Evolutionary conservation across 2,888 invertebrate genomes (phyloP).

Genomic region (Vesta saturnalis): DNA sequence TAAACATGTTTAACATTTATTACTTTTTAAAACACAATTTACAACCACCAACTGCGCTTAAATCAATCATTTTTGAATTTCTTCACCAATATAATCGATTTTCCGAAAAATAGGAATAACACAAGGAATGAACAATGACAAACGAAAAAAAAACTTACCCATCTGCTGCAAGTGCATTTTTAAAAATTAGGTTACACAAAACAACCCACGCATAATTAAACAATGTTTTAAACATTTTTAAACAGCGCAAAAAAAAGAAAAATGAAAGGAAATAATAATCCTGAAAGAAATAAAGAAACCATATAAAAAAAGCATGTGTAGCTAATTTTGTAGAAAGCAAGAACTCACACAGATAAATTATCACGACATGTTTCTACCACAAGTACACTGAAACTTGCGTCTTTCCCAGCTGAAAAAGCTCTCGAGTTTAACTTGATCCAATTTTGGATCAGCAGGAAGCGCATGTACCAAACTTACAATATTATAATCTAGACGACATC

Average conservation of each 20-base stretch:
- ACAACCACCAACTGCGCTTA: neutral
- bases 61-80: no score
- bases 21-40: neutral
- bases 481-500: neutral
- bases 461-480: slow-evolving; percentile 42
- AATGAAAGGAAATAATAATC: neutral
- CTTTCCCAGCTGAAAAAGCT: slow-evolving; percentile 28
- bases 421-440: slow-evolving; percentile 36
- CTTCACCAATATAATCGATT: no score
- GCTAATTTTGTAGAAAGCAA: slow-evolving; percentile 20
- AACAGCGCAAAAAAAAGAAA: slow-evolving; percentile 5
- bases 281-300: neutral
- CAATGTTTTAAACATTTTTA: slow-evolving; percentile 51
- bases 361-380: slow-evolving; percentile 23
- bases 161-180: slow-evolving; percentile 40
- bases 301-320: slow-evolving; percentile 1
- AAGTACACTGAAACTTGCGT: slow-evolving; percentile 33
- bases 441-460: slow-evolving; percentile 46
- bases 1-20: no score
- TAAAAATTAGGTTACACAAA: slow-evolving; percentile 48
- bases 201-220: slow-evolving; percentile 50
- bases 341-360: slow-evolving; percentile 18
- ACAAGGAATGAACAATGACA: neutral
- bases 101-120: neutral
- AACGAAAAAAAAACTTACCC: slow-evolving; percentile 48